phyloP scores from a whole-genome alignment of 2,113 vertebrate species.

The Ammospiza caudacuta region DNA sequence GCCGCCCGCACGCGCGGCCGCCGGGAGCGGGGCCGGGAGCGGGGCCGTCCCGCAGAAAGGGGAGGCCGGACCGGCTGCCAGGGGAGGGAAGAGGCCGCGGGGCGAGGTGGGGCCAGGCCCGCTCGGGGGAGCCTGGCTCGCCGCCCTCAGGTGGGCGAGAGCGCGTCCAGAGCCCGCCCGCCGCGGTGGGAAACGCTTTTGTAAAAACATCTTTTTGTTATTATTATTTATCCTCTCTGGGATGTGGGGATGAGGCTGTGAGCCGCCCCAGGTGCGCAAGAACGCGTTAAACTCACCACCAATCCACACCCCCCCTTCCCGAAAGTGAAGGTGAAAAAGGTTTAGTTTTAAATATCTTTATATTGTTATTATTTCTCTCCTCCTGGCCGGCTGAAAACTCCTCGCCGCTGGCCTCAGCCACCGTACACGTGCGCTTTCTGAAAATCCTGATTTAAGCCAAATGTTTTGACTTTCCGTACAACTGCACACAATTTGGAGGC shows the following conservation, averaged over 20 bases:
- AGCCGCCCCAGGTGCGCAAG: not conserved
- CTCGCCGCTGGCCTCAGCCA: not conserved
- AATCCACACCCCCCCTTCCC: no score
- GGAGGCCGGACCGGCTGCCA: not conserved
- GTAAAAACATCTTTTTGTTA: not conserved
- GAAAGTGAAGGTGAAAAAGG: not conserved
- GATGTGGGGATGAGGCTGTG: not conserved
- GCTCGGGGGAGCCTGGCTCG: not conserved
- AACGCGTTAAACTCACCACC: no score
- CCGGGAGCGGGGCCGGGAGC: not conserved
- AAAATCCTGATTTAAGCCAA: slow-evolving; percentile 14
- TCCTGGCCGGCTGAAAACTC: not conserved
- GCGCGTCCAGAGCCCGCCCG: not conserved
- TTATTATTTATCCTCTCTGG: not conserved
- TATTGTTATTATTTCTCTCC: not conserved
- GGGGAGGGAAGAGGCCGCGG: not conserved
- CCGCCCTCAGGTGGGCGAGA: not conserved
- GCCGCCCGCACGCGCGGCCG: not conserved
- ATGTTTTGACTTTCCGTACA: not conserved
- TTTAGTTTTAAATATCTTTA: not conserved
- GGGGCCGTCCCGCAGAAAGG: not conserved
- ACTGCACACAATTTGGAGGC: not conserved
- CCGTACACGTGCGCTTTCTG: not conserved
- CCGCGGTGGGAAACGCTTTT: not conserved
- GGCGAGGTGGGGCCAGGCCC: not conserved